These are phyloP conservation scores for Phoeniculus purpureus DNA, from an alignment of 2,797 vertebrate species.

Conservation along the genomic window DNA sequence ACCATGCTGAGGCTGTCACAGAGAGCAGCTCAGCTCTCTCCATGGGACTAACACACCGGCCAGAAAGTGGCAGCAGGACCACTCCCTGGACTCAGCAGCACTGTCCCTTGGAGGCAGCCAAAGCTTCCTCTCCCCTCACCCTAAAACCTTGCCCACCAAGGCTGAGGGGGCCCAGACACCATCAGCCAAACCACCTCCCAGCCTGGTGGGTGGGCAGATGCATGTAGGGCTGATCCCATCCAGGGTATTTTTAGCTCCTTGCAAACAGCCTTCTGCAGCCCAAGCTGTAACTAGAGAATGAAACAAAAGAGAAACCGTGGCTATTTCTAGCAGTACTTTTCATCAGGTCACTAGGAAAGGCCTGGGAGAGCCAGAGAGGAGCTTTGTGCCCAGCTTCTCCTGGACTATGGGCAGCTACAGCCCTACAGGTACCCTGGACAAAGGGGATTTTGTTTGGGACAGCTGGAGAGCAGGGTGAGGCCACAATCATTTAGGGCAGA, in stretches of 20 bases:
- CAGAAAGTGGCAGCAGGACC: background rate
- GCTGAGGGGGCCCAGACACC: background rate
- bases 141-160: background rate
- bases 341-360: conserved; percentile 26
- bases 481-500: background rate
- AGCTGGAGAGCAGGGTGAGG: fast-evolving
- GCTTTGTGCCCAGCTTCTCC: background rate
- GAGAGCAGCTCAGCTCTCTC: background rate
- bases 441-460: background rate
- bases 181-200: background rate
- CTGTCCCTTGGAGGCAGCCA: background rate
- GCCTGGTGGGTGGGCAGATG: background rate
- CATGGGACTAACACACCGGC: background rate
- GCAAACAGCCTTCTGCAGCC: conserved; percentile 2
- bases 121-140: background rate
- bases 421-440: background rate
- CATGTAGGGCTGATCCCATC: conserved; percentile 19
- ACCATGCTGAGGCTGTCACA: background rate
- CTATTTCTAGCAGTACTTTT: conserved; percentile 56
- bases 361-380: background rate
- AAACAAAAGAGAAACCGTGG: conserved; percentile 29
- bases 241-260: conserved; percentile 47
- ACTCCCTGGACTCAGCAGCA: background rate
- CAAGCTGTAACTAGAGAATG: conserved; percentile 11
- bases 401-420: background rate